Evolutionary conservation across 2,888 invertebrate species (phyloP), one percentile per base, ranked within the genome.

Genomic region (Netelia inedita): DNA sequence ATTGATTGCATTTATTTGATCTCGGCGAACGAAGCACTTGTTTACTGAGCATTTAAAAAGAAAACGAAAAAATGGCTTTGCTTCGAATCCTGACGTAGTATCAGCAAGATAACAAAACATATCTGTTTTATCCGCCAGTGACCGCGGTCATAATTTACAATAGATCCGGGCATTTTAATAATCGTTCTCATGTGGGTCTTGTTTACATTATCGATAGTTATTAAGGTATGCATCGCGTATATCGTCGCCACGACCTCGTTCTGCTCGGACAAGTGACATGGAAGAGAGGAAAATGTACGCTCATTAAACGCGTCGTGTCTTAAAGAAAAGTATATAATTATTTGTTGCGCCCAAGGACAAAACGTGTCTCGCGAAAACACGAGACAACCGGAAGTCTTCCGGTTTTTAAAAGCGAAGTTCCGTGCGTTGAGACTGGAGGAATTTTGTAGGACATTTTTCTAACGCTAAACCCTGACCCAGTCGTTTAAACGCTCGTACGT

Each of bases 121-220:
- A 35, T 35, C 6, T 35, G 35, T 35, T 6, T 35, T 35, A 0
- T 8, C 35, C 35, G 35, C 35, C 3, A 35, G 6, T 35, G 35
- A 35, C 35, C 35, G 35, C 35, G 6, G 6, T 35, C 6, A 35
- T 1, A 35, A 35, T 35, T 35, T 35, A 5, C 35, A 1, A 6
- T 35, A 35, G 6, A 46, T 46, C 10, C 46, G 14, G 46, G 11
- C 46, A 46, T 14, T 14, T 14, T 59, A 74, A 86, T 87, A 89
- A 92, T 91, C 19, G 85, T 87, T 86, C 94, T 96, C 1, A 97
- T 92, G n/a, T 96, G 94, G 75, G 96, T 95, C 85, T 96, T 96
- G 35, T 96, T 95, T 90, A 97, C 96, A 91, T 97, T 97, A 57
- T 57, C 16, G 19, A 57, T 57, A n/a, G 21, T 57, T 57, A 57